Percentiles rank a stretch among this genome's conserved stretches.
Conservation (phyloP, 2,113 vertebrate species). For the Pampusana beccarii region DNA sequence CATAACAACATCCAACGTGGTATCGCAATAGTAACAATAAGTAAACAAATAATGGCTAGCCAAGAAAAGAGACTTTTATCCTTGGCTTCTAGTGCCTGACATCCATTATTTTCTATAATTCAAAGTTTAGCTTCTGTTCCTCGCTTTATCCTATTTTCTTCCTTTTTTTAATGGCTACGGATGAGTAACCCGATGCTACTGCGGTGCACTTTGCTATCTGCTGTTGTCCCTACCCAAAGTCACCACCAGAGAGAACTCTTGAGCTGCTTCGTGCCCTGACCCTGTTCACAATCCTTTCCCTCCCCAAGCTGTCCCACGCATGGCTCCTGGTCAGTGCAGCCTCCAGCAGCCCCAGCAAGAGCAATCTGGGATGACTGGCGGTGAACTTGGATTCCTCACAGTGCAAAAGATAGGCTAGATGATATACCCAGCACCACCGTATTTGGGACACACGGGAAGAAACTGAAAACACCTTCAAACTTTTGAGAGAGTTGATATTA, state of each 20-base stretch:
- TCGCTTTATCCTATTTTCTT: neutral
- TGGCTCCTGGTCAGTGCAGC: neutral
- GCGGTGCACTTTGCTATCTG: neutral
- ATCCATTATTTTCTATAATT: neutral
- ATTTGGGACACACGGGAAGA: neutral
- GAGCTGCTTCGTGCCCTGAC: constrained; percentile 1
- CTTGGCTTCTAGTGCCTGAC: neutral
- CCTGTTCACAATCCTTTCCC: neutral
- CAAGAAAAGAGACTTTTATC: neutral
- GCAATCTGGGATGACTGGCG: neutral
- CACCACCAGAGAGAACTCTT: constrained; percentile 62
- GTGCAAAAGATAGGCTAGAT: neutral
- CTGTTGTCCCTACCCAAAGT: neutral
- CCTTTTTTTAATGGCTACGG: neutral
- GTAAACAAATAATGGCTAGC: neutral
- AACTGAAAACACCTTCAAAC: neutral
- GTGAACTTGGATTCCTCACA: neutral
- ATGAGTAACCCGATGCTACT: neutral
- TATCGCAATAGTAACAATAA: neutral
- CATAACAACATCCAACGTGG: neutral
- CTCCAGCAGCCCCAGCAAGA: neutral
- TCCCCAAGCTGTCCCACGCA: neutral
- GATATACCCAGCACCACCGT: neutral
- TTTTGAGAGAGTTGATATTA: neutral
- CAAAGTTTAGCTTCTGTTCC: neutral